These are phyloP conservation scores for Gastrophryne carolinensis DNA, from an alignment of 2,797 vertebrate species.

Conservation along the genomic window DNA sequence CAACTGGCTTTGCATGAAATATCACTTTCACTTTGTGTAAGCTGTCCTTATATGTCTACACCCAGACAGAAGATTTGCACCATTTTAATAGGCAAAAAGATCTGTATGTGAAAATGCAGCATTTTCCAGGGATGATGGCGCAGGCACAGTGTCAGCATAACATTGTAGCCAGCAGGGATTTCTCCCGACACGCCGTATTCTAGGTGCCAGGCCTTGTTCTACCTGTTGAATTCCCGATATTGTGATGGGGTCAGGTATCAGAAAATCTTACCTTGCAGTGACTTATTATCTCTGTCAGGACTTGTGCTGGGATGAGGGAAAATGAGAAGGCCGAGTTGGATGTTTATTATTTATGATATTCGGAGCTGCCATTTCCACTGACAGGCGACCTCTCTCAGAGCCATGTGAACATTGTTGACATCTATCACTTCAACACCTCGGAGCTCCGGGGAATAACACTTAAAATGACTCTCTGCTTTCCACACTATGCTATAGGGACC, in stretches of 20 bases:
- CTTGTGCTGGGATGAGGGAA: neutral
- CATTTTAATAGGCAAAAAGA: no score
- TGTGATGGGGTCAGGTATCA: neutral
- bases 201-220: neutral
- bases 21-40: no score
- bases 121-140: no score
- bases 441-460: constrained; percentile 40
- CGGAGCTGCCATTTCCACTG: neutral
- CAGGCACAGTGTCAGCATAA: no score
- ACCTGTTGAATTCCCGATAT: neutral
- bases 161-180: no score
- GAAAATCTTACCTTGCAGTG: neutral
- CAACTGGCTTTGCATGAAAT: no score
- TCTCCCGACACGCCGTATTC: no score
- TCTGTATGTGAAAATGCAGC: no score
- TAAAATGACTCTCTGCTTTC: constrained; percentile 32
- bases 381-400: constrained; percentile 2
- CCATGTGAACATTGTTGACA: constrained; percentile 47
- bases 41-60: no score
- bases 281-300: neutral
- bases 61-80: no score
- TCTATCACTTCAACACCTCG: constrained; percentile 34
- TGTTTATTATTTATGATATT: constrained; percentile 9
- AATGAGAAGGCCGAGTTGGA: neutral
- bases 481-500: neutral